A percentile compares a stretch with the other conserved stretches of the same genome.
Evolutionary conservation across 2,888 invertebrate species (phyloP).

Genomic region (Drosophila buzzatii): DNA sequence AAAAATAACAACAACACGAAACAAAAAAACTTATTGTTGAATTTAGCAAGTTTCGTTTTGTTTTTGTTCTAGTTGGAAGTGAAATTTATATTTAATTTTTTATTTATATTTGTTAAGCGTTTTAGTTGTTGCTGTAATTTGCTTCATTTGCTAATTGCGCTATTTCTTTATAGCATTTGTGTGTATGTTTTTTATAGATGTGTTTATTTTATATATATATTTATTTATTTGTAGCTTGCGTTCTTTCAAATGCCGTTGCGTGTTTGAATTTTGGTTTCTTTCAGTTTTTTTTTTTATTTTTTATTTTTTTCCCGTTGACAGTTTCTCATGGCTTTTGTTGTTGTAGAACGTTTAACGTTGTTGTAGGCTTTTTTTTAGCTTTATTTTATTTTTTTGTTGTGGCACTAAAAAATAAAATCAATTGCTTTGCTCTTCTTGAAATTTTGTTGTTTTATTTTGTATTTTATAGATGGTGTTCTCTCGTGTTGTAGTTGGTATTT

Average conservation of each 20-base stretch:
- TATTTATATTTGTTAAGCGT: constrained; percentile 37
- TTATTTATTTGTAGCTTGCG: constrained; percentile 21
- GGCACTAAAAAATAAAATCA: constrained; percentile 80
- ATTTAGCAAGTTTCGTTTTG: not conserved
- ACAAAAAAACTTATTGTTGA: constrained; percentile 30
- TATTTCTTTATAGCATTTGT: constrained; percentile 63
- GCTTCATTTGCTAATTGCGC: constrained; percentile 74
- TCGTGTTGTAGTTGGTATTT: constrained; percentile 44
- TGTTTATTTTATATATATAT: constrained; percentile 4
- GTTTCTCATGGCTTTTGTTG: constrained; percentile 42
- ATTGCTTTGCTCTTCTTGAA: constrained; percentile 73
- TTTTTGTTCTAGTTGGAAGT: not conserved
- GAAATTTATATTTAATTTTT: constrained; percentile 32
- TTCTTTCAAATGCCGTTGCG: constrained; percentile 64
- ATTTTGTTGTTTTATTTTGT: not conserved
- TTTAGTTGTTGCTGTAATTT: constrained; percentile 39
- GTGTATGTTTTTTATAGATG: constrained; percentile 10
- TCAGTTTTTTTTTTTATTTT: not conserved
- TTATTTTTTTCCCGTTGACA: constrained; percentile 58
- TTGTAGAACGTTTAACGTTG: constrained; percentile 71
- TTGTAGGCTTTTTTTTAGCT: constrained; percentile 24
- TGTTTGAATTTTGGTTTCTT: constrained; percentile 33
- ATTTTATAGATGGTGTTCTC: constrained; percentile 21
- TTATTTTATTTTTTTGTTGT: constrained; percentile 44
- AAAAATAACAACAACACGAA: constrained; percentile 39